Evolutionary conservation across 2,113 vertebrate genomes (phyloP).

Genomic region (Pelmatolapia mariae): DNA sequence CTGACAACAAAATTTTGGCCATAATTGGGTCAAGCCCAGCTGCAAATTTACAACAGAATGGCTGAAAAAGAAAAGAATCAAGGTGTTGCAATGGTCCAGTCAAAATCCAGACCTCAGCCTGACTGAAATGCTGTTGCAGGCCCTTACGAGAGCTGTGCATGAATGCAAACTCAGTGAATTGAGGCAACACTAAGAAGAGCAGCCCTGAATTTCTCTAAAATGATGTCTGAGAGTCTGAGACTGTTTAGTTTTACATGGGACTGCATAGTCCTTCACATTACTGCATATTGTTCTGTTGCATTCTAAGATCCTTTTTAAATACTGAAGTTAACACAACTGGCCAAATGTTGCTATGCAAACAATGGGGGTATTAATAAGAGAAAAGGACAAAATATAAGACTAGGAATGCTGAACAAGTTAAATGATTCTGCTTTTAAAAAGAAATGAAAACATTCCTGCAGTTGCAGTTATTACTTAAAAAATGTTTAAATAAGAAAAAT

Average conservation of each 20-base stretch:
- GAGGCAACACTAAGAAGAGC: background rate
- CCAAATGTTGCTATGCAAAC: background rate
- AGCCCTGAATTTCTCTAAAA: background rate
- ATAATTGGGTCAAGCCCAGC: background rate
- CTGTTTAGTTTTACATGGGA: background rate
- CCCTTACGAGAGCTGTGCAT: background rate
- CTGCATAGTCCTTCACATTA: background rate
- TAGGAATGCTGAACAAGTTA: background rate
- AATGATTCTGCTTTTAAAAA: background rate
- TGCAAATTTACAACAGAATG: background rate
- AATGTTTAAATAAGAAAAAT: background rate
- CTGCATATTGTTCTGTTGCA: background rate
- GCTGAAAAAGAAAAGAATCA: background rate
- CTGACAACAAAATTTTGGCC: background rate
- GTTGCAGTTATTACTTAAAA: background rate
- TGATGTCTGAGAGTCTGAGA: background rate
- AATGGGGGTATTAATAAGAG: background rate
- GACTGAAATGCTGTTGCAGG: background rate
- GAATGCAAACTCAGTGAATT: background rate
- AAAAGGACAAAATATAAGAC: background rate
- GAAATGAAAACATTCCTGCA: background rate
- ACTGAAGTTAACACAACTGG: background rate
- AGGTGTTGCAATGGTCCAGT: background rate
- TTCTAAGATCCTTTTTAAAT: background rate
- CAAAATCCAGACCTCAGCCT: background rate